These are phyloP conservation scores for Onychostoma macrolepis DNA, from an alignment of 2,113 vertebrate genomes.

Conservation along the genomic window DNA sequence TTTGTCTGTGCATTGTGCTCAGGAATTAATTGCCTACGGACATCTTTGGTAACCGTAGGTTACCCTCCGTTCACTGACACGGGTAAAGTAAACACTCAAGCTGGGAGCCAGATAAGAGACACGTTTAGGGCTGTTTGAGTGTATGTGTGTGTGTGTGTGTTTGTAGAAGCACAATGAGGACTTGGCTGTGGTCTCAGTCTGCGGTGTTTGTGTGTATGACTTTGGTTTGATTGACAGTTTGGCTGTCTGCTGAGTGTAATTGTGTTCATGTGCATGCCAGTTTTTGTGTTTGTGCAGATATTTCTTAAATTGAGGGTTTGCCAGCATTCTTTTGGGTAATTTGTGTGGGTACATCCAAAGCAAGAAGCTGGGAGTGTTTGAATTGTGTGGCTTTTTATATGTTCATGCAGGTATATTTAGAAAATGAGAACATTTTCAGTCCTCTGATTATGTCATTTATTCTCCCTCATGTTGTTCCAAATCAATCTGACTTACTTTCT, in stretches of 20 bases:
- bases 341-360: neutral
- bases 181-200: conserved; percentile 5
- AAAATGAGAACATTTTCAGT: neutral
- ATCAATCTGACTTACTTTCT: neutral
- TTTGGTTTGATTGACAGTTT: conserved; percentile 29
- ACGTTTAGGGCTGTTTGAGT: conserved; percentile 17
- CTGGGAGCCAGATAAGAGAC: conserved; percentile 46
- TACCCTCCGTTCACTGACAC: conserved; percentile 53
- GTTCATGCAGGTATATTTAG: conserved; percentile 6
- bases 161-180: conserved; percentile 8
- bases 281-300: conserved; percentile 28
- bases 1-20: neutral
- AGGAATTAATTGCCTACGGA: neutral
- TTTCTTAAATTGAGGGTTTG: conserved; percentile 23
- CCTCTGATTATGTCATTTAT: neutral
- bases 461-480: neutral
- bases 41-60: neutral
- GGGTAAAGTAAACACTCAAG: conserved; percentile 51
- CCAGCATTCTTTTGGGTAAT: conserved; percentile 28
- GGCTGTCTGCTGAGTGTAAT: neutral
- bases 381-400: conserved; percentile 12
- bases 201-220: conserved; percentile 19
- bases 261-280: conserved; percentile 37
- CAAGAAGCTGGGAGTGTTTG: conserved; percentile 9
- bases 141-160: neutral